Conservation (phyloP, 2,888 invertebrate species). For the Drosophila anceps region DNA sequence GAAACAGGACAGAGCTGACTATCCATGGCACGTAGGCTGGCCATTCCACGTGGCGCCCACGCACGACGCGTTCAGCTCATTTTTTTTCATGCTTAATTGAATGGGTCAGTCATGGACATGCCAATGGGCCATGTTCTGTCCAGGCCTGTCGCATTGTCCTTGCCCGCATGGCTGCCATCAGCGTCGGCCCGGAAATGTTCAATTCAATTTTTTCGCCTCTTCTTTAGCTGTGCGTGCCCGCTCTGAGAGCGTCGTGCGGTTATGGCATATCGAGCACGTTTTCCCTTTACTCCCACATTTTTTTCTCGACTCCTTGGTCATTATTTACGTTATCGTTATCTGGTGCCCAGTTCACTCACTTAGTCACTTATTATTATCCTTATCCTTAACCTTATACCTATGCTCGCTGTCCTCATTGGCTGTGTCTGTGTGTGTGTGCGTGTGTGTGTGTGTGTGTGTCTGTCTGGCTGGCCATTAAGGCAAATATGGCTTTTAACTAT, state of each 20-base stretch:
- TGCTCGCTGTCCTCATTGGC: constrained; percentile 55
- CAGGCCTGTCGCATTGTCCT: constrained; percentile 42
- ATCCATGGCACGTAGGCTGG: constrained; percentile 59
- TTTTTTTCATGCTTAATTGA: constrained; percentile 85
- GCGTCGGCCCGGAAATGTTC: constrained; percentile 71
- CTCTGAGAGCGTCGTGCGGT: constrained; percentile 54
- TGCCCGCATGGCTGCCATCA: constrained; percentile 63
- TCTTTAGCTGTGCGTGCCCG: constrained; percentile 7
- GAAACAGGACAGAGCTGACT: constrained; percentile 18
- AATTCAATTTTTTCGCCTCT: constrained; percentile 68
- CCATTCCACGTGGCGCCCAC: constrained; percentile 8
- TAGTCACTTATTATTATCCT: constrained; percentile 73
- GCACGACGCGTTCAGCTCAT: constrained; percentile 40
- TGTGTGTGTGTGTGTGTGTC: no score
- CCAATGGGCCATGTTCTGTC: constrained; percentile 65
- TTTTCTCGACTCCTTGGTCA: constrained; percentile 59
- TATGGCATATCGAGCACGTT: constrained; percentile 78
- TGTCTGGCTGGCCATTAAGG: constrained; percentile 54
- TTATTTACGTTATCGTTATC: constrained; percentile 81
- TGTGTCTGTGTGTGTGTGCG: no score
- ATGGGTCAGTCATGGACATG: constrained; percentile 84
- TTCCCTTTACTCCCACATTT: constrained; percentile 8
- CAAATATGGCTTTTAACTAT: constrained; percentile 68
- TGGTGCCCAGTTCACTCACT: constrained; percentile 63
- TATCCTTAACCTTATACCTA: constrained; percentile 39